Evolutionary conservation across 2,113 vertebrate species (phyloP).

Genomic region (Silurus meridionalis): DNA sequence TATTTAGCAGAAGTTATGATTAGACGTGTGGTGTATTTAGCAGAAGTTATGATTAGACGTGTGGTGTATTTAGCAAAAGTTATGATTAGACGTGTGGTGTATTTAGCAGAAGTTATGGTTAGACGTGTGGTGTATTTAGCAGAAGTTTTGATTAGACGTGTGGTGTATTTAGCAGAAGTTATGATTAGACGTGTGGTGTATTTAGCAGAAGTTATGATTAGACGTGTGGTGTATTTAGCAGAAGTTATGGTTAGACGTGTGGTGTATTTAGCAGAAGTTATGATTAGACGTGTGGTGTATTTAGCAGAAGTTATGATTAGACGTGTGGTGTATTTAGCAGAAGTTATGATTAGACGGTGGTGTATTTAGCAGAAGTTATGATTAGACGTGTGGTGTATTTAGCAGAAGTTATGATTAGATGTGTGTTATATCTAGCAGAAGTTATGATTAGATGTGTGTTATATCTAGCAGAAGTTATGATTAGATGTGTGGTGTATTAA

Average conservation of each 20-base stretch:
- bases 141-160: too few relatives aligned
- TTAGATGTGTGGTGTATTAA: background rate
- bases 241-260: background rate
- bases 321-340: background rate
- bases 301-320: background rate
- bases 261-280: too few relatives aligned
- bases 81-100: background rate
- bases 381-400: conserved; percentile 11
- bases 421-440: background rate
- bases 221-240: background rate
- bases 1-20: background rate
- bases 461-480: background rate
- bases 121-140: background rate
- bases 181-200: background rate
- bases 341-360: background rate
- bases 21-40: conserved; percentile 19
- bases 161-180: background rate
- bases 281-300: background rate
- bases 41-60: background rate
- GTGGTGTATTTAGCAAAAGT: background rate
- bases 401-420: background rate
- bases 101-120: background rate
- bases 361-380: background rate
- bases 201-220: background rate
- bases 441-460: conserved; percentile 10